Conservation (phyloP, 2,113 vertebrate species). For the Bucco capensis region DNA sequence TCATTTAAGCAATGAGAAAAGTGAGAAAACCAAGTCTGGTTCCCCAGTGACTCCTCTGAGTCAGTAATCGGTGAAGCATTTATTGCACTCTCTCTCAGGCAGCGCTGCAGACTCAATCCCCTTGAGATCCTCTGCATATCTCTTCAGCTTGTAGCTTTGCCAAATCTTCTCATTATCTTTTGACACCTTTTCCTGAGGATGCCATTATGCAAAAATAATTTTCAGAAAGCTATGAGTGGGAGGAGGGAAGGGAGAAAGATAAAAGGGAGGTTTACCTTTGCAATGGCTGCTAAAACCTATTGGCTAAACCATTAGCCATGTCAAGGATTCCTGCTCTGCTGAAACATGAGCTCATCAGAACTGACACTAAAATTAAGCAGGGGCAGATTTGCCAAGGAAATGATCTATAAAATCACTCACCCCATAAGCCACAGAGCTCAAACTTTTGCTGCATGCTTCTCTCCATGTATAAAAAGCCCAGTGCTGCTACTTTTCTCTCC, state of each 20-base stretch:
- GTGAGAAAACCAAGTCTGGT: background rate
- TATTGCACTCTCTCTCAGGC: fast-evolving
- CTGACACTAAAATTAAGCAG: background rate
- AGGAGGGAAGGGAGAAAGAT: background rate
- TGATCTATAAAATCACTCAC: background rate
- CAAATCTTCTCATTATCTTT: slow-evolving; percentile 19
- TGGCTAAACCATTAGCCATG: background rate
- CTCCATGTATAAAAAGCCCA: background rate
- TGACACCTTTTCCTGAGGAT: background rate
- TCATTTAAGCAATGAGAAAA: background rate
- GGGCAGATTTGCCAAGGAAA: background rate
- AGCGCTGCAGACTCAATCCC: background rate
- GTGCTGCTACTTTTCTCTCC: background rate
- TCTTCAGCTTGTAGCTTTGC: slow-evolving; percentile 10
- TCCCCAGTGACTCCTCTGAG: background rate
- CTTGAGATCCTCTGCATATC: background rate
- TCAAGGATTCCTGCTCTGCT: background rate
- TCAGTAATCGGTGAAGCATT: background rate
- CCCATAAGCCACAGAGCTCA: background rate
- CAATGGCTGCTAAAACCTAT: background rate
- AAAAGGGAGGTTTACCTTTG: background rate
- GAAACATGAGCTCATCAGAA: fast-evolving
- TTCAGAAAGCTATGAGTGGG: background rate
- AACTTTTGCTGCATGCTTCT: background rate
- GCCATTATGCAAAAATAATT: slow-evolving; percentile 8